Conservation (phyloP, 2,888 invertebrate species). For the Tipula vernalis region DNA sequence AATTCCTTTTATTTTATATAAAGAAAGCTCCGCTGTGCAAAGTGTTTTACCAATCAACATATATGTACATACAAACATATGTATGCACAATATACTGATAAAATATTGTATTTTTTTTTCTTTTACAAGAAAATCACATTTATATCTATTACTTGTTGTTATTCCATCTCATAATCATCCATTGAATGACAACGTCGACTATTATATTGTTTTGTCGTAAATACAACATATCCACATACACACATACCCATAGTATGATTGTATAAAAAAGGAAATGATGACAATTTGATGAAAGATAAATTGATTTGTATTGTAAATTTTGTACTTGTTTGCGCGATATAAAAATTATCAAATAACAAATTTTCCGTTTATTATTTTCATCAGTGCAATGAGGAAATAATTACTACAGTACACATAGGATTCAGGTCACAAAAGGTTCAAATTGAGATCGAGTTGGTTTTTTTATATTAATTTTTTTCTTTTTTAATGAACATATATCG, state of each 20-base stretch:
- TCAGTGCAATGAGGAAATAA: not conserved
- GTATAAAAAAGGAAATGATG: not conserved
- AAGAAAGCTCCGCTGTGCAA: not conserved
- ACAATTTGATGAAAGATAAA: not conserved
- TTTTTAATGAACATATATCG: not conserved
- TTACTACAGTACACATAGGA: not conserved
- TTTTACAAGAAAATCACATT: not conserved
- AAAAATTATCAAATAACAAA: not conserved
- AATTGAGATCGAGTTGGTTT: not conserved
- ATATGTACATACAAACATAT: not conserved
- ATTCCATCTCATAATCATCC: not conserved
- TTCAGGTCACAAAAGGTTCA: not conserved
- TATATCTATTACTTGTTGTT: not conserved
- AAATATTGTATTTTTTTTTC: not conserved
- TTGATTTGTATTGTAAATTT: not conserved
- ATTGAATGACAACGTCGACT: not conserved
- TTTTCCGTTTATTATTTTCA: not conserved
- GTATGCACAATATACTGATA: not conserved
- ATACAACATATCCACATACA: not conserved
- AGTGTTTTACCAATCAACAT: not conserved
- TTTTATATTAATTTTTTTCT: no score
- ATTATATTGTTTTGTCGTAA: not conserved
- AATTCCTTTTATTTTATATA: not conserved
- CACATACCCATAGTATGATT: no score
- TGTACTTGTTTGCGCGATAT: not conserved